phyloP scores from a whole-genome alignment of 2,888 invertebrate species.

The Glyphotaelius pellucidus region DNA sequence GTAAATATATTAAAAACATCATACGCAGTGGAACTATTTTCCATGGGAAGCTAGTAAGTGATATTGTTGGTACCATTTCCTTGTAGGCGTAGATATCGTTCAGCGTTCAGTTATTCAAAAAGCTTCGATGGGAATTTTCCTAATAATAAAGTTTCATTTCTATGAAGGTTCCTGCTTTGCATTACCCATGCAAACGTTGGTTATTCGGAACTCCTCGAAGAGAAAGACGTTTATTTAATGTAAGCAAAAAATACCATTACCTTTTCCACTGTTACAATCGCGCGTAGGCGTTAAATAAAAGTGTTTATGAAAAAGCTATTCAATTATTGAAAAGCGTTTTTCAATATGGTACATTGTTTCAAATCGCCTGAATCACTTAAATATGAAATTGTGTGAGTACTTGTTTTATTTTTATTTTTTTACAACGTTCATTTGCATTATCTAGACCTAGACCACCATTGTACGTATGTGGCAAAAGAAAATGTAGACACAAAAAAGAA shows the following conservation, averaged over 20 bases:
- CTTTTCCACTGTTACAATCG: neutral
- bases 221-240: slow-evolving; percentile 42
- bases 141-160: slow-evolving; percentile 48
- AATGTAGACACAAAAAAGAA: no score
- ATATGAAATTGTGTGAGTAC: neutral
- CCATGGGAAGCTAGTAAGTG: slow-evolving; percentile 36
- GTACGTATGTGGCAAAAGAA: no score
- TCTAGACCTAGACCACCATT: no score
- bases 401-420: neutral
- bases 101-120: slow-evolving; percentile 47
- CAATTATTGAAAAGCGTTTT: slow-evolving; percentile 39
- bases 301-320: slow-evolving; percentile 7
- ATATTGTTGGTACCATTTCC: slow-evolving; percentile 46
- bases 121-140: slow-evolving; percentile 50
- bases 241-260: slow-evolving; percentile 35
- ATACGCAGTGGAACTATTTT: neutral
- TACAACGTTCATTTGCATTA: neutral
- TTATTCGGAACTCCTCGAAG: slow-evolving; percentile 14
- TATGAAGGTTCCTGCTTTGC: neutral
- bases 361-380: neutral
- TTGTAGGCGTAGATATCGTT: slow-evolving; percentile 30
- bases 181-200: slow-evolving; percentile 31
- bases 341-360: slow-evolving; percentile 15
- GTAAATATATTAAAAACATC: neutral
- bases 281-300: slow-evolving; percentile 20